A percentile compares a stretch with the other conserved stretches of the same genome.
Conservation (phyloP, 2,797 vertebrate genomes). For the Hafferia zeledoni region DNA sequence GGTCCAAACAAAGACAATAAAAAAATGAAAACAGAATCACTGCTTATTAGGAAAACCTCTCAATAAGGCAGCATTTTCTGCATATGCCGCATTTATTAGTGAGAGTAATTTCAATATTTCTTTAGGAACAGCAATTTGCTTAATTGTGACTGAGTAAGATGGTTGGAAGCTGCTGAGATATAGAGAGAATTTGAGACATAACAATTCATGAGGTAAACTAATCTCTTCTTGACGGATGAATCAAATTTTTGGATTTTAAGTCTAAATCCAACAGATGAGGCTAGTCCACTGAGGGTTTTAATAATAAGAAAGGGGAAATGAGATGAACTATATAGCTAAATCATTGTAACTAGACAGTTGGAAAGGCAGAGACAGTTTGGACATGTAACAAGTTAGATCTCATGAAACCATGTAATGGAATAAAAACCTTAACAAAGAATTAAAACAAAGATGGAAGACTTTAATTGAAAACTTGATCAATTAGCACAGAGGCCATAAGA, state of each 20-base stretch:
- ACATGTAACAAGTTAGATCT: constrained; percentile 46
- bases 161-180: constrained; percentile 10
- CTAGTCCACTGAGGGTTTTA: background rate
- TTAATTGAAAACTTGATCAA: constrained; percentile 86
- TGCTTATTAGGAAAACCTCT: constrained; percentile 22
- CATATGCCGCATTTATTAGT: background rate
- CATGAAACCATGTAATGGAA: constrained; percentile 73
- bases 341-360: background rate
- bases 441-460: constrained; percentile 80
- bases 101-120: constrained; percentile 1
- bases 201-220: constrained; percentile 31
- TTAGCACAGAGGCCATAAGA: constrained; percentile 80
- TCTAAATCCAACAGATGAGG: constrained; percentile 33
- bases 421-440: constrained; percentile 80
- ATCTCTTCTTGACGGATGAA: constrained; percentile 2
- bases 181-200: background rate
- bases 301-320: background rate
- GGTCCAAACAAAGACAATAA: constrained; percentile 44
- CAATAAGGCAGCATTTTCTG: background rate
- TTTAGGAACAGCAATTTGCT: constrained; percentile 34
- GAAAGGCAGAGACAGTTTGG: constrained; percentile 36
- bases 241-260: constrained; percentile 14
- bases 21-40: constrained; percentile 16
- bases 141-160: constrained; percentile 46
- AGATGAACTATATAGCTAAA: background rate